phyloP scores from a whole-genome alignment of 1,140 invertebrate genomes.

The Calephelis nemesis region DNA sequence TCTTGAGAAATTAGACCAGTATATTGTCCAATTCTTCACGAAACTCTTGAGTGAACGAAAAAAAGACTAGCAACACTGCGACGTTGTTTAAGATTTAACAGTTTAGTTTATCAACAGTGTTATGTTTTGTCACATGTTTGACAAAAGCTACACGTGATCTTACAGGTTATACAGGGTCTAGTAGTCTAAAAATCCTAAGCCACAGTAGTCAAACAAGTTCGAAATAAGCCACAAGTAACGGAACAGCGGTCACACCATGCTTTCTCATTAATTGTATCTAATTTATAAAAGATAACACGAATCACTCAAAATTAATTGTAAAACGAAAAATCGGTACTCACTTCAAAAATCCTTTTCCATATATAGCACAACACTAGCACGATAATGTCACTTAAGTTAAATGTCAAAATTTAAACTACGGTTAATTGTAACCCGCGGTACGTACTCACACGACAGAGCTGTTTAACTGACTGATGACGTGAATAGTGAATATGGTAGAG shows the following conservation, averaged over 20 bases:
- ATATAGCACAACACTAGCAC: conserved; percentile 12
- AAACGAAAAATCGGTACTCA: conserved; percentile 3
- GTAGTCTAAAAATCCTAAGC: conserved; percentile 7
- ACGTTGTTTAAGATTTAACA: too few relatives aligned
- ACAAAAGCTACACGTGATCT: too few relatives aligned
- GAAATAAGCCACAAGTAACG: conserved; percentile 65
- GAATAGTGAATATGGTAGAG: conserved; percentile 40
- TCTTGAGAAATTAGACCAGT: too few relatives aligned
- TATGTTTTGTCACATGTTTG: background rate
- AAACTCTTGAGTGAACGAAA: too few relatives aligned
- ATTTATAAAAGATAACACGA: conserved; percentile 36
- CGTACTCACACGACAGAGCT: conserved; percentile 40
- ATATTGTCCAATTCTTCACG: too few relatives aligned
- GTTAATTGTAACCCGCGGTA: conserved; percentile 18
- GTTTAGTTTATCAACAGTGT: background rate
- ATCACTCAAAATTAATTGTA: conserved; percentile 1
- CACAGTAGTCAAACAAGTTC: conserved; percentile 60
- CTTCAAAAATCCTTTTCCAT: conserved; percentile 1
- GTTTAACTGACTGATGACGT: conserved; percentile 61
- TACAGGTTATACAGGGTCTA: too few relatives aligned
- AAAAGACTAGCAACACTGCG: too few relatives aligned
- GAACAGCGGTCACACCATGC: conserved; percentile 53
- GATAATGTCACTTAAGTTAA: background rate
- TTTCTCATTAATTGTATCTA: conserved; percentile 45
- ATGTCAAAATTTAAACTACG: conserved; percentile 7